Base-by-base conservation (phyloP, 2,797 vertebrate genomes). In the Karalla daura region DNA sequence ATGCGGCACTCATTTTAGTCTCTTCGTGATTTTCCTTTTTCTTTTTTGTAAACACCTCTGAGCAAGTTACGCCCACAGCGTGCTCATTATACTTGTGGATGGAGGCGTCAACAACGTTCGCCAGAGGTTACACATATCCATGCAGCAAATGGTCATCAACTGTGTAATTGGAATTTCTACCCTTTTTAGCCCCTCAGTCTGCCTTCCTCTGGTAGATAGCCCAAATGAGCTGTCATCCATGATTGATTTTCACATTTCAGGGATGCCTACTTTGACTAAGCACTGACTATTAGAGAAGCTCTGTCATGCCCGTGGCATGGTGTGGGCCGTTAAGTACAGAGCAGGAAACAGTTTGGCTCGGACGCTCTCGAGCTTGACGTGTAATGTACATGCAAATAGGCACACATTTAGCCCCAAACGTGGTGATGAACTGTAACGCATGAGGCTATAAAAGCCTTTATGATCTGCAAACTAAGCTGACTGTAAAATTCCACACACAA, bases 161-260 rank as follows among this genome's bases (percentile, higher is more conserved):
- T 83, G 83, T 83, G 85, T 89, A 89, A 91, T 88, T 88, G 87
- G 80, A 88, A 90, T 87, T 89, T 88, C 60, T 72, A 51, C 47
- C 49, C 70, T 78, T 84, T n/a, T 86, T 82, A 65, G 70, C 78
- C 62, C 40, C 36, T 54, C 50, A 43, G 58, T 63, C 53, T 80
- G 64, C 69, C 37, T 75, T 74, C 62, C 62, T 45, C 52, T 76
- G 67, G 60, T 83, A 88, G 83, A 88, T 86, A 75, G 62, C 63
- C 77, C 75, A 90, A 93, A 91, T 90, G 86, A 92, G 84, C 84
- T 88, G 88, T 90, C 92, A 86, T 83, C 86, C 85, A 64, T 87
- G 87, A 92, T 91, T 90, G 88, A 91, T 93, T 91, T 88, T 80
- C 86, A 88, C 81, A 87, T 92, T 90, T 91, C 83, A 86, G 76